Conservation (phyloP, 2,888 invertebrate species). For the Drosophila mayaguana region DNA sequence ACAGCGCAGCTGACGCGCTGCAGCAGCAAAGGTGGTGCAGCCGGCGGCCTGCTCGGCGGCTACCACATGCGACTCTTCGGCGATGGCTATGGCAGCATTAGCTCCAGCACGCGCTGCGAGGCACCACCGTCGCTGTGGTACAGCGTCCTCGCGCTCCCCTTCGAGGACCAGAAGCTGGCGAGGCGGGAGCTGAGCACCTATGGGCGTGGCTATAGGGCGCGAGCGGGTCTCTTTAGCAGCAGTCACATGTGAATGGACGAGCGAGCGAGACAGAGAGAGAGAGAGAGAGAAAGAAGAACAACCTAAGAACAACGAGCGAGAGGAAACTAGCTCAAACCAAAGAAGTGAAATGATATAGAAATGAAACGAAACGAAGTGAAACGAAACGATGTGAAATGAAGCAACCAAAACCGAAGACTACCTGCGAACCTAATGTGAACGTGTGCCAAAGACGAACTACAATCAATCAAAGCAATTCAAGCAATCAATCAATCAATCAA, state of each 20-base stretch:
- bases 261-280: slow-evolving; percentile 40
- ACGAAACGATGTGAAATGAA: slow-evolving; percentile 31
- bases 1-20: slow-evolving; percentile 69
- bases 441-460: slow-evolving; percentile 67
- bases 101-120: slow-evolving; percentile 66
- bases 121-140: slow-evolving; percentile 93
- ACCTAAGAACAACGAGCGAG: not conserved
- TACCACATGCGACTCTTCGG: slow-evolving; percentile 55
- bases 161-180: slow-evolving; percentile 96
- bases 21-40: slow-evolving; percentile 29
- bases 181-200: slow-evolving; percentile 90
- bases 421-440: slow-evolving; percentile 57
- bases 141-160: slow-evolving; percentile 95
- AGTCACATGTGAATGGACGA: slow-evolving; percentile 84
- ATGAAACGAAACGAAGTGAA: slow-evolving; percentile 35
- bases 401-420: slow-evolving; percentile 52
- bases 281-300: slow-evolving; percentile 58
- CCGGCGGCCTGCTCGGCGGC: slow-evolving; percentile 19
- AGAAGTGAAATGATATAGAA: slow-evolving; percentile 22
- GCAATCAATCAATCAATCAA: slow-evolving; percentile 18
- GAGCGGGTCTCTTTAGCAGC: slow-evolving; percentile 96
- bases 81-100: slow-evolving; percentile 60
- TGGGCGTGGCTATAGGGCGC: slow-evolving; percentile 88
- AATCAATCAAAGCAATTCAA: slow-evolving; percentile 36
- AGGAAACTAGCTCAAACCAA: slow-evolving; percentile 5